These are phyloP conservation scores for Ploceus nigricollis DNA, from an alignment of 2,113 vertebrate species.

Conservation along the genomic window DNA sequence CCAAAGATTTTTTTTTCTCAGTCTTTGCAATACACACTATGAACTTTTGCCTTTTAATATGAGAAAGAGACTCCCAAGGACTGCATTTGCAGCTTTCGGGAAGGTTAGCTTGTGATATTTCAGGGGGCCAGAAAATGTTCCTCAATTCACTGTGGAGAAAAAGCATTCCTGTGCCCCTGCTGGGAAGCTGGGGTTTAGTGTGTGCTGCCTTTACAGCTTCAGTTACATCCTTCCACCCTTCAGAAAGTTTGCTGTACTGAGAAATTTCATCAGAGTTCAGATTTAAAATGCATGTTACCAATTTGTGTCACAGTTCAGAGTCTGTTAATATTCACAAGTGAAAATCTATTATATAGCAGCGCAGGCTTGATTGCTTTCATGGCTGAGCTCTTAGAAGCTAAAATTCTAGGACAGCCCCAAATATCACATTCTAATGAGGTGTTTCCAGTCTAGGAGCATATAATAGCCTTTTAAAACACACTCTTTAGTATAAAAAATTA, in stretches of 20 bases:
- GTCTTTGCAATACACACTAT: not conserved
- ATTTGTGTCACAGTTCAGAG: not conserved
- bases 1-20: not conserved
- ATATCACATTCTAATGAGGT: not conserved
- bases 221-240: not conserved
- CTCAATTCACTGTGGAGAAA: not conserved
- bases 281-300: not conserved
- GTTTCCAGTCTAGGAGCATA: not conserved
- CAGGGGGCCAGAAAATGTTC: not conserved
- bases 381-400: not conserved
- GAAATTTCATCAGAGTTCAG: not conserved
- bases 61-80: not conserved
- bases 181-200: not conserved
- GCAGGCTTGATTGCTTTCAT: not conserved
- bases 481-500: not conserved
- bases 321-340: not conserved
- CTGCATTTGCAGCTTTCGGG: not conserved
- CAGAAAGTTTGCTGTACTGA: not conserved
- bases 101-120: not conserved
- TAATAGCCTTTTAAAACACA: not conserved
- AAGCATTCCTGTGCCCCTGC: not conserved
- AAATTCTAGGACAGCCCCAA: not conserved
- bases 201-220: not conserved
- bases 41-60: not conserved
- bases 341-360: not conserved